These are phyloP conservation scores for Bruchidius siliquastri DNA, from an alignment of 2,888 invertebrate genomes.

Conservation along the genomic window DNA sequence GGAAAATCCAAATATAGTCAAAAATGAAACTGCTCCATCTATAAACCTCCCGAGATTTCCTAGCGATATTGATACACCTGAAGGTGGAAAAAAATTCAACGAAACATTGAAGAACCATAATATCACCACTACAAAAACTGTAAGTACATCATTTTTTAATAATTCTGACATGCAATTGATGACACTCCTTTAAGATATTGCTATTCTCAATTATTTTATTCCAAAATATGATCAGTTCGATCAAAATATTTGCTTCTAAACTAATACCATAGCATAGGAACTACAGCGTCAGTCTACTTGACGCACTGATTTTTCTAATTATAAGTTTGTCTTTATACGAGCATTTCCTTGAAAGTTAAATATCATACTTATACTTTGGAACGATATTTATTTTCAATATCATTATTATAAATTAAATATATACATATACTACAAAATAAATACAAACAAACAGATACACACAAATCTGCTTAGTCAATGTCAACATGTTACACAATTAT, in stretches of 20 bases:
- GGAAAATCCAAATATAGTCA: neutral
- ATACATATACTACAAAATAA: neutral
- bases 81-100: conserved; percentile 36
- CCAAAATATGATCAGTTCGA: too few species aligned
- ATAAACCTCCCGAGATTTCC: conserved; percentile 23
- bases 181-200: too few species aligned
- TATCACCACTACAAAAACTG: conserved; percentile 44
- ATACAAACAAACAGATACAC: neutral
- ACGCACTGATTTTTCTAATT: too few species aligned
- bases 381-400: too few species aligned
- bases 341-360: too few species aligned
- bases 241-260: too few species aligned
- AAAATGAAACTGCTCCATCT: neutral
- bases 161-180: neutral
- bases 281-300: too few species aligned
- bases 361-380: too few species aligned
- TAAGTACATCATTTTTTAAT: conserved; percentile 19
- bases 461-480: neutral
- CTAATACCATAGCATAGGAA: too few species aligned
- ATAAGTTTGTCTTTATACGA: too few species aligned
- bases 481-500: neutral
- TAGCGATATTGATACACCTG: conserved; percentile 34
- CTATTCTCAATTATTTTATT: too few species aligned
- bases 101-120: conserved; percentile 48
- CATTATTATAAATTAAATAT: neutral